phyloP scores from a whole-genome alignment of 2,888 invertebrate genomes.

The Heliconius cydno region DNA sequence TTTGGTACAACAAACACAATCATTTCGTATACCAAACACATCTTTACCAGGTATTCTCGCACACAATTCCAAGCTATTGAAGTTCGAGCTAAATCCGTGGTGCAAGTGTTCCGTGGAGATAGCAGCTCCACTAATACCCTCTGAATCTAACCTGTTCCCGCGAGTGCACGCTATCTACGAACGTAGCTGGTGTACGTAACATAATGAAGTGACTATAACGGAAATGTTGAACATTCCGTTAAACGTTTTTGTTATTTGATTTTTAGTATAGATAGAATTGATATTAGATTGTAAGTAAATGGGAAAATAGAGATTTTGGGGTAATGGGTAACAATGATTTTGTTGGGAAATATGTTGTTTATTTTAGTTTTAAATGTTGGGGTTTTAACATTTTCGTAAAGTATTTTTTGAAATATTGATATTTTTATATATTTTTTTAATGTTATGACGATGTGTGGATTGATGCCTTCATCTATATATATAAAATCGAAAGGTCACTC shows the following conservation, averaged over 20 bases:
- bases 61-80: slow-evolving; percentile 26
- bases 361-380: neutral
- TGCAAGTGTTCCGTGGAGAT: slow-evolving; percentile 44
- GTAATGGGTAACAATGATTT: neutral
- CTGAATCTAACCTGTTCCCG: slow-evolving; percentile 32
- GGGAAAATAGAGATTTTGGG: too few relatives aligned
- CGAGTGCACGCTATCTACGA: slow-evolving; percentile 26
- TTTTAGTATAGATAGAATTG: slow-evolving; percentile 4
- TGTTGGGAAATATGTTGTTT: neutral
- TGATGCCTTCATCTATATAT: too few relatives aligned
- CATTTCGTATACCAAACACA: neutral
- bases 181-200: slow-evolving; percentile 36
- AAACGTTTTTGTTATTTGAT: slow-evolving; percentile 6
- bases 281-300: neutral
- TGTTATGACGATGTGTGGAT: neutral
- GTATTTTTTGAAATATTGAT: neutral
- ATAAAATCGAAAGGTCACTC: too few relatives aligned
- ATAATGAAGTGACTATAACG: slow-evolving; percentile 37
- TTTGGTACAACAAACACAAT: neutral
- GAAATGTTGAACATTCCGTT: slow-evolving; percentile 15
- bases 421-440: neutral
- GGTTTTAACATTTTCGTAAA: neutral
- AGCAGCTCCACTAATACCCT: slow-evolving; percentile 40
- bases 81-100: slow-evolving; percentile 32
- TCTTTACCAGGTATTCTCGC: slow-evolving; percentile 9